phyloP scores from a whole-genome alignment of 2,888 invertebrate genomes.

The Ctenicera cuprea region DNA sequence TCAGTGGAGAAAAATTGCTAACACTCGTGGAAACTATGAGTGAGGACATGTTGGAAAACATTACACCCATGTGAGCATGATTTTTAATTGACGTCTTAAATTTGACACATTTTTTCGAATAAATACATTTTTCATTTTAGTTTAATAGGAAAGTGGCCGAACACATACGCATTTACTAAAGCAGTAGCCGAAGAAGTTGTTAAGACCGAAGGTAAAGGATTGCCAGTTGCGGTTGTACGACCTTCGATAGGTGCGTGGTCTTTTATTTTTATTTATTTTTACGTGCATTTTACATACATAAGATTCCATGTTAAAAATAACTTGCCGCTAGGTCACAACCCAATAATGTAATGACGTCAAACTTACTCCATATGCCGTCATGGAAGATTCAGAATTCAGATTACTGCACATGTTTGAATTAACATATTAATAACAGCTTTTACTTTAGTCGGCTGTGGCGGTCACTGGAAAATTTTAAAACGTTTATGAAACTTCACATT shows the following conservation, averaged over 20 bases:
- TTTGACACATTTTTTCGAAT: not conserved
- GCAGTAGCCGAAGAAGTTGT: slow-evolving; percentile 81
- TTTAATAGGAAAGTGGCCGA: slow-evolving; percentile 77
- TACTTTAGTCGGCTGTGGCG: too few species aligned
- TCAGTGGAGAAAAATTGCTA: slow-evolving; percentile 72
- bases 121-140: slow-evolving; percentile 65
- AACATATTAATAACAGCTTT: too few species aligned
- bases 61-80: slow-evolving; percentile 63
- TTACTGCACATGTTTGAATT: not conserved
- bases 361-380: too few species aligned
- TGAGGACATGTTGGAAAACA: slow-evolving; percentile 68
- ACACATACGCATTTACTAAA: slow-evolving; percentile 85
- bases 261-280: slow-evolving; percentile 29
- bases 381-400: too few species aligned
- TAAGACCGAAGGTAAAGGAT: slow-evolving; percentile 72
- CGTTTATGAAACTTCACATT: too few species aligned
- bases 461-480: too few species aligned
- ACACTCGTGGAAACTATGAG: slow-evolving; percentile 64
- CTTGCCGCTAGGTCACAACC: too few species aligned
- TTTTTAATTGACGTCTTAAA: not conserved
- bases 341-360: too few species aligned
- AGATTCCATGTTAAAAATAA: too few species aligned
- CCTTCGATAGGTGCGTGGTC: slow-evolving; percentile 77
- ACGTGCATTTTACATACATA: too few species aligned
- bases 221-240: slow-evolving; percentile 81